phyloP scores from a whole-genome alignment of 2,888 invertebrate species.

The Cyclophora punctaria region DNA sequence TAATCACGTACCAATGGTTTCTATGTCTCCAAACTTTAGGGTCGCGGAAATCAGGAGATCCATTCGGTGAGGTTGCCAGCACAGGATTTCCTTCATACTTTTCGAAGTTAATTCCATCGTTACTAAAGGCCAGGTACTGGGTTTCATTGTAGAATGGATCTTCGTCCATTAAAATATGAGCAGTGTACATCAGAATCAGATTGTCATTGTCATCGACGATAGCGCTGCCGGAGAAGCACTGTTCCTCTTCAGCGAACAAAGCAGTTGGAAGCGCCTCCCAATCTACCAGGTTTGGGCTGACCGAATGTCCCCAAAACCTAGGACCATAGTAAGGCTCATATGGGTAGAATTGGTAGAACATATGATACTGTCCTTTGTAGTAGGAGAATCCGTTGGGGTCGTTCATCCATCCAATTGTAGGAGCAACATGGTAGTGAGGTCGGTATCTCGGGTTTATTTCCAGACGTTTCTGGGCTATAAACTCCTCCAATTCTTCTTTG shows the following conservation, averaged over 20 bases:
- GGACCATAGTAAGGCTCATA: conserved; percentile 59
- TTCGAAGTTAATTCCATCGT: conserved; percentile 54
- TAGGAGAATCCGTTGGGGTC: conserved; percentile 75
- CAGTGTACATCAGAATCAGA: conserved; percentile 58
- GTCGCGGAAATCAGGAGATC: conserved; percentile 63
- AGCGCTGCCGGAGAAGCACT: conserved; percentile 67
- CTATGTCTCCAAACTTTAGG: conserved; percentile 64
- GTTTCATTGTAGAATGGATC: conserved; percentile 48
- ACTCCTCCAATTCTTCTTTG: conserved; percentile 41
- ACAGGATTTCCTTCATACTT: conserved; percentile 64
- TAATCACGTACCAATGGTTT: conserved; percentile 55
- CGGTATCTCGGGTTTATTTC: conserved; percentile 52
- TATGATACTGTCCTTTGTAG: conserved; percentile 65
- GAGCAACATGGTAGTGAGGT: conserved; percentile 52
- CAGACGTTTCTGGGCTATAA: conserved; percentile 41
- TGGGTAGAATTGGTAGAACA: conserved; percentile 73
- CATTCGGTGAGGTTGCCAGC: conserved; percentile 42
- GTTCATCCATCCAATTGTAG: conserved; percentile 73
- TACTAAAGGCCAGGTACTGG: conserved; percentile 56
- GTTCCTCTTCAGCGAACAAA: conserved; percentile 56
- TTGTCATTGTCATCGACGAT: conserved; percentile 48
- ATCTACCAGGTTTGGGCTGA: conserved; percentile 59
- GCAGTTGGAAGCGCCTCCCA: conserved; percentile 70
- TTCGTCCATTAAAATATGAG: conserved; percentile 28
- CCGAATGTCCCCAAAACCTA: conserved; percentile 73